Evolutionary conservation across 2,113 vertebrate species (phyloP).

Genomic region (Bubalus kerabau): DNA sequence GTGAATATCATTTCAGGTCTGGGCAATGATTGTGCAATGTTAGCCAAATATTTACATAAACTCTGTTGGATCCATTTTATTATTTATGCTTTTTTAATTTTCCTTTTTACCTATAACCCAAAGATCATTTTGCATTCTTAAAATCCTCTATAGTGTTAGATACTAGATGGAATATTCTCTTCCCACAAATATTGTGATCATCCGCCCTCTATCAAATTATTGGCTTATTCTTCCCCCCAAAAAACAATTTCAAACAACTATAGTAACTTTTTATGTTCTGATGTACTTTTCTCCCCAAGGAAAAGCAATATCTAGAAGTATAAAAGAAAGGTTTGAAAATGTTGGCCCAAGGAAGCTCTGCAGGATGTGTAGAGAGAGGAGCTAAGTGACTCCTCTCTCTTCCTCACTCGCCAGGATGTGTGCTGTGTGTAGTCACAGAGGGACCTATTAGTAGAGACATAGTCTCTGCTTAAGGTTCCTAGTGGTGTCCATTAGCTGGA

Average conservation of each 20-base stretch:
- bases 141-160: background rate
- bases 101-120: background rate
- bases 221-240: background rate
- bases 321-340: background rate
- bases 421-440: slow-evolving; percentile 27
- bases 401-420: background rate
- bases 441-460: slow-evolving; percentile 43
- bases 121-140: background rate
- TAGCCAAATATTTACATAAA: background rate
- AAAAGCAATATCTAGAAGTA: background rate
- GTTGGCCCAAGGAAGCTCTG: background rate
- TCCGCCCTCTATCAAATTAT: background rate
- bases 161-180: background rate
- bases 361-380: background rate
- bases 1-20: background rate
- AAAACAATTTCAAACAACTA: background rate
- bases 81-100: background rate
- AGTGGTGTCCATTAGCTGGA: background rate
- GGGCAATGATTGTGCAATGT: background rate
- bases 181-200: background rate
- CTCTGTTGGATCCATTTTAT: background rate
- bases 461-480: background rate
- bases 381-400: background rate
- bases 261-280: background rate
- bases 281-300: background rate